Conservation (phyloP, 2,113 vertebrate species). For the Hypanus sabinus region DNA sequence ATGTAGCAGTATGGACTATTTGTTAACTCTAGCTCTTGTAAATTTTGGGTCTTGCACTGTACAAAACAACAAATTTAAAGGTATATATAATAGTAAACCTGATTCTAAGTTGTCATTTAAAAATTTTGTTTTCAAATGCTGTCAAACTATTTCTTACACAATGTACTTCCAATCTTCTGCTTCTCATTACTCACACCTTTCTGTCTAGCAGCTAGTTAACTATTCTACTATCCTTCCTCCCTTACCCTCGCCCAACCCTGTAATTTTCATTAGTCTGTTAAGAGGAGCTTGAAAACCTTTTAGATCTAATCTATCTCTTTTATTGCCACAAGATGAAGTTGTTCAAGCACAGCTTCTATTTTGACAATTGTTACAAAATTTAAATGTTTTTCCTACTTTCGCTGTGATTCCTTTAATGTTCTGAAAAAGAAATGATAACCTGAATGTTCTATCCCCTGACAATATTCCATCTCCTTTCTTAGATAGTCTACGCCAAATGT, state of each 20-base stretch:
- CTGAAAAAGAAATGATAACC: neutral
- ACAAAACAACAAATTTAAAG: too few relatives aligned
- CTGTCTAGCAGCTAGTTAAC: neutral
- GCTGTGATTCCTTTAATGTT: neutral
- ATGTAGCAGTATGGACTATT: too few relatives aligned
- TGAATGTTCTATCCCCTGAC: neutral
- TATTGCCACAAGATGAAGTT: neutral
- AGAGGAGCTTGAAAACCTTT: neutral
- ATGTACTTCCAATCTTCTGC: neutral
- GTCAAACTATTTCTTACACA: neutral
- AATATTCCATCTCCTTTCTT: too few relatives aligned
- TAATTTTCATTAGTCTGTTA: neutral
- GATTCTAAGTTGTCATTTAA: too few relatives aligned
- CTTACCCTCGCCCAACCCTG: neutral
- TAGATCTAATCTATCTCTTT: neutral
- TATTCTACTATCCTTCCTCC: too few relatives aligned
- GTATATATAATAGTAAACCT: too few relatives aligned
- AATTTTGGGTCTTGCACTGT: too few relatives aligned
- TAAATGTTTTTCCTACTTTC: neutral
- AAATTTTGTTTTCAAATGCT: too few relatives aligned
- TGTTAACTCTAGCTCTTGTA: too few relatives aligned
- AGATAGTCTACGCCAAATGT: too few relatives aligned
- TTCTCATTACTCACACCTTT: neutral
- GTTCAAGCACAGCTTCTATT: neutral
- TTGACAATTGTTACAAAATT: neutral